Evolutionary conservation across 35 echinoderm and acorn worm genomes (phyloP), one percentile per base, ranked within the genome.

Genomic region (Strongylocentrotus purpuratus): DNA sequence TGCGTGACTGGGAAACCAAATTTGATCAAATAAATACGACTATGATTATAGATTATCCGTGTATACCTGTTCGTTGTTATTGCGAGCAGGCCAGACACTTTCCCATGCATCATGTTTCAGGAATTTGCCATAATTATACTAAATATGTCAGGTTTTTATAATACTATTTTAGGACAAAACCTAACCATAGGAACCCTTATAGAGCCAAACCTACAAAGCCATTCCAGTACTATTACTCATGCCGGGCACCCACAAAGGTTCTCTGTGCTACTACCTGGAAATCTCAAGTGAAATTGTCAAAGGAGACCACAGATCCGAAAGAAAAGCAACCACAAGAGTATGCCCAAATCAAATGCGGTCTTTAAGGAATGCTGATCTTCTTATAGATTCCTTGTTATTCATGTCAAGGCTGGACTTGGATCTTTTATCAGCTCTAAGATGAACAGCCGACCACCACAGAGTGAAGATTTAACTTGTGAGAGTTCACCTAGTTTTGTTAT

Each of bases 221-320:
- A 78, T 78, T 78, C 65, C 65, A 78, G 22, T 78, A n/a, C 25
- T 78, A 78, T 78, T 78, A 78, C 65, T 78, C 65, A 78, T 78
- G 65, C 65, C 65, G 28, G 18, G 18, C 20, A 28, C 28, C 28
- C 65, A 78, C 65, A 78, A 78, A 78, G 65, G 22, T 78, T 78
- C 65, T 78, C 65, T 78, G 65, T 78, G 28, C 28, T 78, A 28
- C 28, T 78, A 78, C 65, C 65, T 7, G 4, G 65, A 78, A 78
- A 78, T n/a, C 65, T 78, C 65, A n/a, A 78, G 65, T 78, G 65
- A 78, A 78, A 78, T 78, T 78, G 65, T 78, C 65, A 78, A 78
- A 78, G 28, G 65, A 78, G 65, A 78, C 65, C 65, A 78, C 65
- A 78, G 65, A n/a, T 28, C 65, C 65, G 25, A 78, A 7, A 78